phyloP scores from a whole-genome alignment of 2,797 vertebrate genomes.

The Enteromius treurensis region DNA sequence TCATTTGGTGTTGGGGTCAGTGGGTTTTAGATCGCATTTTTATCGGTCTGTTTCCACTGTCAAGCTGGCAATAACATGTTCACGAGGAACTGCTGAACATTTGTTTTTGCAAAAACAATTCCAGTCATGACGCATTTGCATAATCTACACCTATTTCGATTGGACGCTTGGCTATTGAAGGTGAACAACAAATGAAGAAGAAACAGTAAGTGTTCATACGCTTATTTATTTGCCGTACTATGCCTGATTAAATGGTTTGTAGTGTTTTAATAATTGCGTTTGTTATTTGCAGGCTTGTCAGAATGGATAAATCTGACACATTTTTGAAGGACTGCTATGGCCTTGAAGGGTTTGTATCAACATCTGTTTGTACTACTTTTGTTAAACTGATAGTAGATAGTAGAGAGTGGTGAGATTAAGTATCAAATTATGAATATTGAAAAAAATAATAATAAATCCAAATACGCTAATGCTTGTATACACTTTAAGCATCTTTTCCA shows the following conservation, averaged over 20 bases:
- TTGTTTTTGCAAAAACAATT: no score
- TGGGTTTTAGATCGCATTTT: neutral
- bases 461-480: neutral
- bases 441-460: no score
- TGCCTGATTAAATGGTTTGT: neutral
- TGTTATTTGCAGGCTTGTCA: conserved; percentile 3
- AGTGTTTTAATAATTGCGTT: neutral
- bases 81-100: no score
- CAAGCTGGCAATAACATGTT: neutral
- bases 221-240: neutral
- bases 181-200: neutral
- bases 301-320: neutral
- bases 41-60: neutral
- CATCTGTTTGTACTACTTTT: neutral
- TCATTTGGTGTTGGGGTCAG: neutral
- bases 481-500: neutral
- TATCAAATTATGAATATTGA: neutral
- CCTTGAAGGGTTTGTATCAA: neutral
- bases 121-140: no score
- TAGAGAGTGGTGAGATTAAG: neutral
- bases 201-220: neutral
- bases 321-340: neutral
- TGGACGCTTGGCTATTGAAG: no score
- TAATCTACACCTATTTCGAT: neutral
- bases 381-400: neutral